These are phyloP conservation scores for Drosophila bunnanda DNA, from an alignment of 2,888 invertebrate species.

Conservation along the genomic window DNA sequence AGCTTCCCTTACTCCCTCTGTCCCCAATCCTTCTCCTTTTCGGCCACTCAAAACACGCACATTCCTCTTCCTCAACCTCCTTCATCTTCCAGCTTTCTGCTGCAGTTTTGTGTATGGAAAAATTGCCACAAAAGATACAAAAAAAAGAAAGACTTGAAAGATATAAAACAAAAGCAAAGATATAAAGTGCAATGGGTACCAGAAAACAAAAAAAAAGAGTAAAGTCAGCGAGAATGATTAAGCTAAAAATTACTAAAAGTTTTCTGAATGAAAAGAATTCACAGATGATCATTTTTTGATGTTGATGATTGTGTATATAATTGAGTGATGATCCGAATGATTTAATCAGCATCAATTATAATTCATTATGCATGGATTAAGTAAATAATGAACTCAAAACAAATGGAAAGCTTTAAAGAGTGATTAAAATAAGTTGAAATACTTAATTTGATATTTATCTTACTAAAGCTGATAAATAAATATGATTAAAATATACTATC, in stretches of 20 bases:
- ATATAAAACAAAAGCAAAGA: slow-evolving; percentile 41
- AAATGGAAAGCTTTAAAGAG: neutral
- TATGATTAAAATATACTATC: neutral
- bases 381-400: neutral
- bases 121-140: slow-evolving; percentile 44
- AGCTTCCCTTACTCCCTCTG: neutral
- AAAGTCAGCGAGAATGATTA: slow-evolving; percentile 22
- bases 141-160: slow-evolving; percentile 23
- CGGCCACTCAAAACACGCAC: slow-evolving; percentile 60
- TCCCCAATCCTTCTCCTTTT: neutral
- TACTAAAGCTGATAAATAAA: neutral
- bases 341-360: slow-evolving; percentile 37
- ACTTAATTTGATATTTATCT: neutral
- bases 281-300: slow-evolving; percentile 33
- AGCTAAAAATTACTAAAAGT: slow-evolving; percentile 34
- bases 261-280: slow-evolving; percentile 43
- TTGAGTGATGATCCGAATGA: slow-evolving; percentile 39
- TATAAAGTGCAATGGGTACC: slow-evolving; percentile 36
- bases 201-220: slow-evolving; percentile 18
- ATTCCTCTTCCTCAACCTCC: slow-evolving; percentile 35
- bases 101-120: slow-evolving; percentile 36
- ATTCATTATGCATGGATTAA: slow-evolving; percentile 22
- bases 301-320: slow-evolving; percentile 27
- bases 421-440: neutral
- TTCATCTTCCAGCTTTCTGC: neutral